phyloP scores from a whole-genome alignment of 2,888 invertebrate genomes.

The Drosophila atripex region DNA sequence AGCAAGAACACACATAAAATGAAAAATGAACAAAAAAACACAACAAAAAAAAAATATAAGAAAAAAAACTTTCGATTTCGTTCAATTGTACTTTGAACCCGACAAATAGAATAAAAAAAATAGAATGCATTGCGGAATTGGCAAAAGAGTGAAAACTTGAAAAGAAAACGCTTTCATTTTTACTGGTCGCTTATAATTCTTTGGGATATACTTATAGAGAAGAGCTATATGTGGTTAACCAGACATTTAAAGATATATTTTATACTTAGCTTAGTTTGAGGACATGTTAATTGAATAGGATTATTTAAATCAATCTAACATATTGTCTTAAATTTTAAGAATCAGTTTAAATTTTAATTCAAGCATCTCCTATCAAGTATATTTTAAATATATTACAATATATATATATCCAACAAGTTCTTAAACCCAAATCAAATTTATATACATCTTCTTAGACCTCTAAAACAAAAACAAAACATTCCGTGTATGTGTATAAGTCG shows the following conservation, averaged over 20 bases:
- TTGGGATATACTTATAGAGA: background rate
- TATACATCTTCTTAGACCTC: background rate
- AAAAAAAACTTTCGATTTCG: slow-evolving; percentile 75
- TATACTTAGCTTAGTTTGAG: background rate
- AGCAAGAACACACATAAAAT: slow-evolving; percentile 53
- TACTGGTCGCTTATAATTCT: slow-evolving; percentile 32
- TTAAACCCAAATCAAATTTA: background rate
- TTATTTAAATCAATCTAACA: too few relatives aligned
- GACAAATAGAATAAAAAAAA: slow-evolving; percentile 31
- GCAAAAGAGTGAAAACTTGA: slow-evolving; percentile 52
- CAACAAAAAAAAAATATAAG: slow-evolving; percentile 10
- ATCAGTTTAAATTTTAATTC: too few relatives aligned
- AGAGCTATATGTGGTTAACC: background rate
- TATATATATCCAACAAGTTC: background rate
- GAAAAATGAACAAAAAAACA: slow-evolving; percentile 27
- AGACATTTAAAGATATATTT: slow-evolving; percentile 10
- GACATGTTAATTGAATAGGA: background rate
- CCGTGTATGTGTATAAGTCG: background rate
- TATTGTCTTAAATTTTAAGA: too few relatives aligned
- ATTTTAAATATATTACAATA: too few relatives aligned
- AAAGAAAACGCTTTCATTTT: slow-evolving; percentile 41
- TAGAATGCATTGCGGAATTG: slow-evolving; percentile 33
- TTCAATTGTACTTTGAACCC: slow-evolving; percentile 77
- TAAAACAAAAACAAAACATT: background rate
- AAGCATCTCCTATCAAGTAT: too few relatives aligned